Percentiles rank a stretch among this genome's conserved stretches.
These are phyloP conservation scores for Wiebesia pumilae DNA, from an alignment of 1,140 invertebrate genomes.

Conservation along the genomic window DNA sequence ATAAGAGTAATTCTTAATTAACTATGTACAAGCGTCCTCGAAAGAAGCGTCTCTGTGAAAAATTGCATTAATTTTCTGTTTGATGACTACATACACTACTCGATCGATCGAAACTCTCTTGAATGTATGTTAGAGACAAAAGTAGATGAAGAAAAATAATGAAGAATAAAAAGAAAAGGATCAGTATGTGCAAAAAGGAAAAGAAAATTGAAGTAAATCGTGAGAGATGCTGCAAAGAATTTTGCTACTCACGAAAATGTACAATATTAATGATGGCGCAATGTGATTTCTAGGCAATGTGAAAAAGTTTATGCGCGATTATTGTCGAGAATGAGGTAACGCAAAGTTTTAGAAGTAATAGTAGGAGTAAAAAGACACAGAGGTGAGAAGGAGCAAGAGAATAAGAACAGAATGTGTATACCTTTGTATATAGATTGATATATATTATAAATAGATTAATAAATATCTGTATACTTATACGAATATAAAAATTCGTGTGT, in stretches of 20 bases:
- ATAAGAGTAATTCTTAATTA: constrained; percentile 11
- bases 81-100: background rate
- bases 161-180: background rate
- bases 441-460: constrained; percentile 67
- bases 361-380: constrained; percentile 58
- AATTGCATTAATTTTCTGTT: constrained; percentile 34
- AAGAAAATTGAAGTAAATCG: background rate
- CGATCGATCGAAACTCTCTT: constrained; percentile 30
- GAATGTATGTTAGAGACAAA: constrained; percentile 23
- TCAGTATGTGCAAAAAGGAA: background rate
- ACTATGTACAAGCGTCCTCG: constrained; percentile 10
- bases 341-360: constrained; percentile 6
- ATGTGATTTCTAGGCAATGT: constrained; percentile 69
- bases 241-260: constrained; percentile 61
- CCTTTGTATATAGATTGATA: constrained; percentile 71
- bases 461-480: constrained; percentile 41
- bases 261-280: constrained; percentile 67
- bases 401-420: constrained; percentile 63
- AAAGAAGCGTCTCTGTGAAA: constrained; percentile 16
- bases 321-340: background rate
- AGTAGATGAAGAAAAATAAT: constrained; percentile 54
- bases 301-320: constrained; percentile 28
- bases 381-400: constrained; percentile 55
- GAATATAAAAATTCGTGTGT: constrained; percentile 63
- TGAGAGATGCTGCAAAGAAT: background rate